Evolutionary conservation across 1,140 invertebrate species (phyloP), one percentile per base, ranked within the genome.

Genomic region (Megalopta genalis): DNA sequence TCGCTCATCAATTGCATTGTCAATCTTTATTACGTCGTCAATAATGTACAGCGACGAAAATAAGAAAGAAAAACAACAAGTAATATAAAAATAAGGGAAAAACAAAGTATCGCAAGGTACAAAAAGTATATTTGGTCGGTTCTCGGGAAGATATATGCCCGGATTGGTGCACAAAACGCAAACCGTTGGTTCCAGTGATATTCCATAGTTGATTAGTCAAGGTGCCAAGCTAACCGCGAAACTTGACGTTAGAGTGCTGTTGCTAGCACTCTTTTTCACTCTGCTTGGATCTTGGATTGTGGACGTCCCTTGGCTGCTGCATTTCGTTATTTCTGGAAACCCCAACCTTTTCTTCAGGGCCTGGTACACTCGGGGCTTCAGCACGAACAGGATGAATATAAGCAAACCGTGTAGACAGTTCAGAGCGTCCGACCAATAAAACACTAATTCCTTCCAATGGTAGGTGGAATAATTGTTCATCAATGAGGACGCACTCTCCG

Each of bases 351-450:
- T 77, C 16, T 71, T 82, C 42, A 93, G 71, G 0, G 91, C 91
- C 7, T 79, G 10, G 23, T 90, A 89, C 0, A 95, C 93, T 80
- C 95, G 94, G 7, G 88, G 93, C 74, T 96, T 96, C 65, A 95
- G 90, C 0, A 95, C 94, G 39, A 96, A 94, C 14, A 96, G 94
- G 18, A 95, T 89, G 80, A 96, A 96, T 59, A 96, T 95, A 65
- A 94, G 91, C 7, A 96, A 88, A 25, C 95, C 95, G 82, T 95
- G 94, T 0, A 96, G 90, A 49, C 94, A 93, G 88, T 96, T 96
- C 6, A 95, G 88, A 0, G 93, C 90, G 86, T 96, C 95, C 2
- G 94, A 92, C 7, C 94, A 90, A 57, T 93, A 90, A 65, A 89
- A 89, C 0, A 91, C 49, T 7, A 77, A 71, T 1, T 86, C 52